A percentile compares a stretch with the other conserved stretches of the same genome.
These are phyloP conservation scores for Agrochola lota DNA, from an alignment of 2,888 invertebrate genomes.

Conservation along the genomic window DNA sequence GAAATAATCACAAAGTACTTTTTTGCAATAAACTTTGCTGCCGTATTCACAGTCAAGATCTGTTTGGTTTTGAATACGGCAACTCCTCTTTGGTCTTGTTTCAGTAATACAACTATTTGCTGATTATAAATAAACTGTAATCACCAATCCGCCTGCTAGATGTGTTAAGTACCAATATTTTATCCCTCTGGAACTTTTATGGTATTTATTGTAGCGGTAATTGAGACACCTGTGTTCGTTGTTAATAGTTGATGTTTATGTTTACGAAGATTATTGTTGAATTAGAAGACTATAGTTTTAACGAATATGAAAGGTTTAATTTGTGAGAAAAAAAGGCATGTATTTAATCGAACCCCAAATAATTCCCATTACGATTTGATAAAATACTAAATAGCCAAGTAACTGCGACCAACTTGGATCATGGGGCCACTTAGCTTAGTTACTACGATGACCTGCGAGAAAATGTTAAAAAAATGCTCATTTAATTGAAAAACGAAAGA, in stretches of 20 bases:
- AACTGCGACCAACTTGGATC: too few species aligned
- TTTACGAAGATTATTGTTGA: not conserved
- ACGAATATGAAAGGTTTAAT: not conserved
- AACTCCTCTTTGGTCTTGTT: not conserved
- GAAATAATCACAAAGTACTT: slow-evolving; percentile 1
- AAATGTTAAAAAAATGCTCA: too few species aligned
- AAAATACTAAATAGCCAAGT: too few species aligned
- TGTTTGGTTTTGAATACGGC: not conserved
- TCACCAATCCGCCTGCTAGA: not conserved
- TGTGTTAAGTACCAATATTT: not conserved
- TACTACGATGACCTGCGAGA: too few species aligned
- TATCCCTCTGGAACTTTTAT: too few species aligned
- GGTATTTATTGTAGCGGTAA: slow-evolving; percentile 6
- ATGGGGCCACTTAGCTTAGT: too few species aligned
- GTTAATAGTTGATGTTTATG: not conserved
- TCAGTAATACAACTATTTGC: not conserved
- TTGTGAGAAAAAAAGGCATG: not conserved
- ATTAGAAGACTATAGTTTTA: not conserved
- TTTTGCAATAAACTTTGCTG: not conserved
- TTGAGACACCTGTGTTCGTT: not conserved
- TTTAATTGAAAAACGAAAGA: too few species aligned
- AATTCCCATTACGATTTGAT: too few species aligned
- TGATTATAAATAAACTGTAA: slow-evolving; percentile 9
- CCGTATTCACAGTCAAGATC: not conserved
- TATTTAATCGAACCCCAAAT: too few species aligned